Evolutionary conservation across 2,797 vertebrate species (phyloP).

Genomic region (Oreochromis mossambicus): DNA sequence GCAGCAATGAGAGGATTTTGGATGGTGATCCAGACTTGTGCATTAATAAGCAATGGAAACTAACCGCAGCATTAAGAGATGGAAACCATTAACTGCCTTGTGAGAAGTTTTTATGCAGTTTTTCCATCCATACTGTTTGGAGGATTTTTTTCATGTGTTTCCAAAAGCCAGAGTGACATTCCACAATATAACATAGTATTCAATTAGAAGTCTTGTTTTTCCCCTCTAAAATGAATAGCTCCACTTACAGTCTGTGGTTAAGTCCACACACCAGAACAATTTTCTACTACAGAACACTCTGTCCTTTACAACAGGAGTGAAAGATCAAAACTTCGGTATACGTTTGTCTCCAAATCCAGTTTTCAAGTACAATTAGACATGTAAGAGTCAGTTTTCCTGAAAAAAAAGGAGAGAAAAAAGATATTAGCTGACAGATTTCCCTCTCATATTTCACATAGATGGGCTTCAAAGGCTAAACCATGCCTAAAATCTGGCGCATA

Average conservation of each 20-base stretch:
- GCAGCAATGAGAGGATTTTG: slow-evolving; percentile 22
- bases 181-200: slow-evolving; percentile 66
- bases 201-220: slow-evolving; percentile 64
- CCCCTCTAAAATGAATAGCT: slow-evolving; percentile 61
- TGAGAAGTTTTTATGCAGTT: slow-evolving; percentile 67
- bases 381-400: background rate
- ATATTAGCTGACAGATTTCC: background rate
- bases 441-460: background rate
- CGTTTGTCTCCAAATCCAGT: background rate
- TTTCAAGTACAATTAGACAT: background rate
- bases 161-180: slow-evolving; percentile 64
- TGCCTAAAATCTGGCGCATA: background rate
- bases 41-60: slow-evolving; percentile 75
- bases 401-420: background rate
- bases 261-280: slow-evolving; percentile 63
- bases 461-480: background rate
- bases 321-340: background rate
- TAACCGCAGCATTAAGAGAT: slow-evolving; percentile 73
- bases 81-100: slow-evolving; percentile 75
- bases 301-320: slow-evolving; percentile 25
- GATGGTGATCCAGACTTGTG: slow-evolving; percentile 46
- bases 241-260: slow-evolving; percentile 58
- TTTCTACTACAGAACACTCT: slow-evolving; percentile 65
- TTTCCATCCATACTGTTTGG: slow-evolving; percentile 62
- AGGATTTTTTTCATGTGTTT: slow-evolving; percentile 23